Conservation (phyloP, 2,113 vertebrate genomes). For the Daphoenositta chrysoptera region DNA sequence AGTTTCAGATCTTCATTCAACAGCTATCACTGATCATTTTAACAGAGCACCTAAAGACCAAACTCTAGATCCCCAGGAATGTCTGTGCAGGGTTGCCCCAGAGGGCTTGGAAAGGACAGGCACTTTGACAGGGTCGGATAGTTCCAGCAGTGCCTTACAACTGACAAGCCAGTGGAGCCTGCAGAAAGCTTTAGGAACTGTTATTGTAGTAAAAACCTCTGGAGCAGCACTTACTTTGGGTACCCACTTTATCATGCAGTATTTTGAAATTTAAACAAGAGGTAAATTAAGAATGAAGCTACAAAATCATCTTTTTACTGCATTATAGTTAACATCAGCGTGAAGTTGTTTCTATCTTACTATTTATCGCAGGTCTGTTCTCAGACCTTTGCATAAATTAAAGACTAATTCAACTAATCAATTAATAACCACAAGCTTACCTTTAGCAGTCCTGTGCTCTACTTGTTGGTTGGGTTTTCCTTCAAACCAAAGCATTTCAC, state of each 20-base stretch:
- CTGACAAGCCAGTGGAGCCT: background rate
- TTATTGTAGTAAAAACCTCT: background rate
- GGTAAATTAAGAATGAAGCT: background rate
- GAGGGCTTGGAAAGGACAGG: background rate
- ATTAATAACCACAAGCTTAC: background rate
- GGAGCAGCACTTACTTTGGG: background rate
- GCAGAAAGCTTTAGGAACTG: background rate
- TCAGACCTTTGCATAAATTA: background rate
- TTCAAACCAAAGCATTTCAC: background rate
- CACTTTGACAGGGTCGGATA: background rate
- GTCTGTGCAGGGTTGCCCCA: background rate
- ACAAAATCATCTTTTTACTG: background rate
- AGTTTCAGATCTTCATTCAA: background rate
- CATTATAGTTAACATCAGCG: background rate
- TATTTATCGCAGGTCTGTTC: background rate
- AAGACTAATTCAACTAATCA: background rate
- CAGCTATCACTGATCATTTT: background rate
- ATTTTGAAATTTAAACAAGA: background rate
- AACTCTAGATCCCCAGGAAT: background rate
- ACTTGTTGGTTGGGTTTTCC: background rate
- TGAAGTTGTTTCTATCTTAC: background rate
- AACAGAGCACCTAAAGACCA: background rate
- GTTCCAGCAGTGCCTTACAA: background rate
- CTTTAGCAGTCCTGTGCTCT: background rate
- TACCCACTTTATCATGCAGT: background rate